phyloP scores from a whole-genome alignment of 2,888 invertebrate genomes.

The Aspidiotus rigidus region DNA sequence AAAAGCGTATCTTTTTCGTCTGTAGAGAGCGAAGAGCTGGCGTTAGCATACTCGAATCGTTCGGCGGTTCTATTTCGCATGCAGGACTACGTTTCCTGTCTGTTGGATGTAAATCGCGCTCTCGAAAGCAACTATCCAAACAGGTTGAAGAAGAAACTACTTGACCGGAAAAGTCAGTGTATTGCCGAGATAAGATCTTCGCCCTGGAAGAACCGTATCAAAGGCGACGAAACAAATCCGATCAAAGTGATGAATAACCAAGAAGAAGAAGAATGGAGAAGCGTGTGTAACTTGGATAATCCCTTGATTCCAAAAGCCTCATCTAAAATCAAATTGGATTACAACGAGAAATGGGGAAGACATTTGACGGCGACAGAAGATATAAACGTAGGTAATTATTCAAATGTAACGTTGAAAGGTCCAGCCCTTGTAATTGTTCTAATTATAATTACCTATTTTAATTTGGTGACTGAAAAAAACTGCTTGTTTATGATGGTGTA shows the following conservation, averaged over 20 bases:
- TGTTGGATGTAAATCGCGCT: slow-evolving; percentile 55
- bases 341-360: slow-evolving; percentile 52
- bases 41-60: slow-evolving; percentile 58
- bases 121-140: slow-evolving; percentile 55
- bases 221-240: neutral
- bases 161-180: slow-evolving; percentile 46
- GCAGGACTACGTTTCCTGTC: slow-evolving; percentile 53
- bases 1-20: slow-evolving; percentile 54
- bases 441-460: too few species aligned
- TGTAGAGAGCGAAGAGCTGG: slow-evolving; percentile 50
- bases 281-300: slow-evolving; percentile 35
- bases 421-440: too few species aligned
- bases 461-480: too few species aligned
- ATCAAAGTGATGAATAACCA: too few species aligned
- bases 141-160: slow-evolving; percentile 55
- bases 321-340: slow-evolving; percentile 53
- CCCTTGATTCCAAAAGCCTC: slow-evolving; percentile 53
- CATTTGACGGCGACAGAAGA: slow-evolving; percentile 59
- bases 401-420: too few species aligned
- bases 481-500: too few species aligned
- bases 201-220: too few species aligned
- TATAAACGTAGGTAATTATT: slow-evolving; percentile 60
- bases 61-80: slow-evolving; percentile 57
- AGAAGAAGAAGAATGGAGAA: too few species aligned
- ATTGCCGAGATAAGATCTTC: too few species aligned